phyloP scores from a whole-genome alignment of 2,113 vertebrate species.

The Apistogramma diplotaenia region DNA sequence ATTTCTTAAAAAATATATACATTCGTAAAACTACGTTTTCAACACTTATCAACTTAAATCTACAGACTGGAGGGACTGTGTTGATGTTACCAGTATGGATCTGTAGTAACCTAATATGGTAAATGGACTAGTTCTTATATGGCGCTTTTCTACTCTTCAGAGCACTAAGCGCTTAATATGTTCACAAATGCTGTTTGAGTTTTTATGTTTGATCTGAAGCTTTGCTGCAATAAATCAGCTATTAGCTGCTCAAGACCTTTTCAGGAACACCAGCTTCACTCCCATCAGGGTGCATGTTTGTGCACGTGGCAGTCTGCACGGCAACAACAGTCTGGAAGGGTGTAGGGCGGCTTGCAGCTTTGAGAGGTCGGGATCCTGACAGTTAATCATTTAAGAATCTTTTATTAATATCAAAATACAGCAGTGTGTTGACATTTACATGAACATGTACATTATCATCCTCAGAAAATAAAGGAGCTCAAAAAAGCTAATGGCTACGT shows the following conservation, averaged over 20 bases:
- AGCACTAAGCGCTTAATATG: too few species aligned
- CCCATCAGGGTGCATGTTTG: rapidly evolving
- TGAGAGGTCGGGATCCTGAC: background rate
- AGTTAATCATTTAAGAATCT: background rate
- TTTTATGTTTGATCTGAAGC: background rate
- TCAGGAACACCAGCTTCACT: background rate
- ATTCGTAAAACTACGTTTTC: too few species aligned
- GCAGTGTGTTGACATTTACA: slow-evolving; percentile 7
- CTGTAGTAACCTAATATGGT: too few species aligned
- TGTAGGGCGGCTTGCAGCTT: background rate
- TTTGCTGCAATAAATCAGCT: background rate
- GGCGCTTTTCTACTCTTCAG: too few species aligned
- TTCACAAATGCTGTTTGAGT: background rate
- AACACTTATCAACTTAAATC: too few species aligned
- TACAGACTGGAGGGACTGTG: too few species aligned
- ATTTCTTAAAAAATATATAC: too few species aligned
- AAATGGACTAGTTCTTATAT: too few species aligned
- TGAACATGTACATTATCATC: background rate
- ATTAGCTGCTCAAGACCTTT: background rate
- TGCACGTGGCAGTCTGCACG: background rate
- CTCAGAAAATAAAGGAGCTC: background rate
- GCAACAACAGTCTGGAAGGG: background rate
- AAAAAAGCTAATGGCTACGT: rapidly evolving
- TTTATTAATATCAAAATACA: background rate
- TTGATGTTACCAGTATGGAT: too few species aligned